Evolutionary conservation across 2,113 vertebrate species (phyloP), one percentile per base, ranked within the genome.

Genomic region (Cichladusa arquata): DNA sequence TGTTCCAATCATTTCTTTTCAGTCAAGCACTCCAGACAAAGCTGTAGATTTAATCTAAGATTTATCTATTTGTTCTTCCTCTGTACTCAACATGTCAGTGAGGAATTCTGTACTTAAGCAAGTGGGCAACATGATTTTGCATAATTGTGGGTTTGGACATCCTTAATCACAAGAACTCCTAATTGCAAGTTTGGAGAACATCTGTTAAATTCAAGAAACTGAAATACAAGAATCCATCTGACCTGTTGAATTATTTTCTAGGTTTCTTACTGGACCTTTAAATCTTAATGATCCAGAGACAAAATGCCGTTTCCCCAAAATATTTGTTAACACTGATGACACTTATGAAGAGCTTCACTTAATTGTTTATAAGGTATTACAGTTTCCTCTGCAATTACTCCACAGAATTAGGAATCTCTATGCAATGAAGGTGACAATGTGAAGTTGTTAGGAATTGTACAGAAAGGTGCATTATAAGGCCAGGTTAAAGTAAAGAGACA

Each of bases 301-400:
- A 94, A 99, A 99, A 97, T 99, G 99, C 96, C 97, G 99, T 91
- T 99, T 99, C 92, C 99, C 99, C 10, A 99, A 98, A 98, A 99
- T 99, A 97, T 99, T 99, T 97, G 99, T 99, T 69, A 99, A 98
- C 81, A 98, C 99, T 66, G 98, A 98, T 20, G 98, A 98, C 29
- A 98, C 98, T 88, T 99, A 99, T 0, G 99, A 99, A 97, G 99
- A 99, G 88, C 98, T 99, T 94, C 99, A 99, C 94, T 98, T 99
- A 94, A 99, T 99, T 58, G 99, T 99, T 83, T 99, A 99, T 96
- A 99, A 99, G 99, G 99, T 99, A 97, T 31, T 28, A 33, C 22
- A 26, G 19, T 54, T 67, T 93, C 90, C 64, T 90, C n/a, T 90
- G 34, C 42, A 53, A 54, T 71, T 78, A 58, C 48, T 88, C 53